Base-by-base conservation (phyloP, 2,888 invertebrate genomes). In the Scaptomyza reducta region DNA sequence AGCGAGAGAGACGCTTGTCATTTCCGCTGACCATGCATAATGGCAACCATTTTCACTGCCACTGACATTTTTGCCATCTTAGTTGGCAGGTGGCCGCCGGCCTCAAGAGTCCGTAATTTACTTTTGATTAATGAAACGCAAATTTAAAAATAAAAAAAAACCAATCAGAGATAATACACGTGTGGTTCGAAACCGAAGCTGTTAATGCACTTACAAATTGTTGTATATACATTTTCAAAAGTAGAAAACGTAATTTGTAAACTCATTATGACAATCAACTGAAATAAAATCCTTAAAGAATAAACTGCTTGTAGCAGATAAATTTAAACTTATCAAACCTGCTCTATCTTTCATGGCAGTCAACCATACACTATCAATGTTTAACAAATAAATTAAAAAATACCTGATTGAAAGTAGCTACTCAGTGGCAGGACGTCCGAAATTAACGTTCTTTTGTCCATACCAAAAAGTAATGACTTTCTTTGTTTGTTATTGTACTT, bases 111-210 rank as follows among this genome's bases (percentile, higher is more conserved):
- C 73, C 72, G 68, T 66, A 76, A 88, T 88, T 88, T 82, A 69
- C 78, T 80, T 80, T 87, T 88, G 89, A 88, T 88, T 88, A 87
- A 88, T 88, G 75, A 80, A 77, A 71, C 70, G 75, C 69, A 76
- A n/a, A n/a, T n/a, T 70, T 86, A 71, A 58, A 59, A 54, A 77
- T 57, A 66, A 59, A 59, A 14, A 22, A 22, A 53, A 70, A 66
- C 33, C 61, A 65, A 63, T 56, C 57, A 55, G 35, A 22, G 7
- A 18, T 2, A 45, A 49, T 27, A 57, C 50, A 25, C 38, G 49
- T 31, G n/a, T 18, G 11, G 9, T 6, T 33, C 14, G 55, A 61
- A 40, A 50, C n/a, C 58, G 45, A 47, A 51, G 13, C 29, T 29
- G 9, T 35, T 44, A 57, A 59, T 66, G 63, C 70, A 35, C 80